Evolutionary conservation across 2,797 vertebrate genomes (phyloP), one percentile per base, ranked within the genome.

Genomic region (Bradypodion pumilum): DNA sequence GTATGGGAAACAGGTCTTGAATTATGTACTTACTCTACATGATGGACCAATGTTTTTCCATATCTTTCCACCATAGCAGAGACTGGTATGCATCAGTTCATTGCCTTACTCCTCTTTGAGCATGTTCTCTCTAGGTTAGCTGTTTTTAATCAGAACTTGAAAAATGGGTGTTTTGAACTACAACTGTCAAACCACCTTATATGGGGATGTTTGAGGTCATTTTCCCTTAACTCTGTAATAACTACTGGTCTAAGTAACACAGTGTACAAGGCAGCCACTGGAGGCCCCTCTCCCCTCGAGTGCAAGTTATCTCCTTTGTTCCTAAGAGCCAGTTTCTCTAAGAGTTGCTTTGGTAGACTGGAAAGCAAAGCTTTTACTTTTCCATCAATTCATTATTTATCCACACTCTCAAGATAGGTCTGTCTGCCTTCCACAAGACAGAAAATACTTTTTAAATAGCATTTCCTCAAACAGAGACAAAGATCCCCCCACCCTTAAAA

Each of bases 361-460:
- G 35, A 59, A 83, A 83, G 49, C 35, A 49, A 69, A 69, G 65
- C 42, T 16, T 63, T 73, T 62, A 60, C 69, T 68, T 80, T 49
- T 60, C 52, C 19, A 59, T 70, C 77, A 60, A 83, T 83, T 77
- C 52, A 78, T 69, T 60, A 69, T 69, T 27, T 60, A 69, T 77
- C 60, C 74, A 77, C 40, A 77, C 37, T 70, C 40, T n/a, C 27
- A 29, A 37, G n/a, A 52, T 72, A 74, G 7, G 25, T 63, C 70
- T 74, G 59, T n/a, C n/a, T n/a, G 65, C 37, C 52, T 60, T 83
- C n/a, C 29, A n/a, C 37, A 32, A 56, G 65, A 77, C 37, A 19
- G 52, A 59, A 29, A 70, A 70, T 35, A 46, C 63, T 75, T 25
- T 75, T 62, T 42, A 69, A 72, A 12, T 68, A 46, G 73, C 35